These are phyloP conservation scores for Australoheros facetus DNA, from an alignment of 2,797 vertebrate genomes.

Conservation along the genomic window DNA sequence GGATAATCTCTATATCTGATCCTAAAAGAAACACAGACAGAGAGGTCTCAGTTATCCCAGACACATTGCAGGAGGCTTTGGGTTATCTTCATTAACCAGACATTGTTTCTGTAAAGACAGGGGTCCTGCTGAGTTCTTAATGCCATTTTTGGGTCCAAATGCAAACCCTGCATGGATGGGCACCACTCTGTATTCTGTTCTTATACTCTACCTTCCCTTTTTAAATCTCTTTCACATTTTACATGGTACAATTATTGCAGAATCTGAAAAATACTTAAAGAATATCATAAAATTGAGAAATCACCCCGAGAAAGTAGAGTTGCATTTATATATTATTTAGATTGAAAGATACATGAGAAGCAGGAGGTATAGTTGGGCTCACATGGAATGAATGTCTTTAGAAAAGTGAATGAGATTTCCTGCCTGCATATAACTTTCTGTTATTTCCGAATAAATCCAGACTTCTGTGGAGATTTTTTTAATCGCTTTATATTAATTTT, in stretches of 20 bases:
- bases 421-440: background rate
- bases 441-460: background rate
- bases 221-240: background rate
- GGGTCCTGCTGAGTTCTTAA: background rate
- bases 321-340: background rate
- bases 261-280: too few relatives aligned
- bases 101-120: background rate
- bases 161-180: background rate
- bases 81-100: background rate
- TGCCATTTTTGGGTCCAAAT: background rate
- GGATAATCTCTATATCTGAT: background rate
- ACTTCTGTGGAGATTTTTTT: background rate
- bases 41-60: background rate
- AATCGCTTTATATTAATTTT: background rate
- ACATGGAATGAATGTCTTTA: background rate
- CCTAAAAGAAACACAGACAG: background rate
- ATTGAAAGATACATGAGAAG: background rate
- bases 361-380: background rate
- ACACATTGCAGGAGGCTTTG: background rate
- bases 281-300: background rate
- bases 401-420: background rate
- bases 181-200: background rate
- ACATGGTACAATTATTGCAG: background rate
- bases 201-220: background rate
- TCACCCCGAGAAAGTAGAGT: background rate